Evolutionary conservation across 2,797 vertebrate species (phyloP).

Genomic region (Rhadinocentrus ornatus): DNA sequence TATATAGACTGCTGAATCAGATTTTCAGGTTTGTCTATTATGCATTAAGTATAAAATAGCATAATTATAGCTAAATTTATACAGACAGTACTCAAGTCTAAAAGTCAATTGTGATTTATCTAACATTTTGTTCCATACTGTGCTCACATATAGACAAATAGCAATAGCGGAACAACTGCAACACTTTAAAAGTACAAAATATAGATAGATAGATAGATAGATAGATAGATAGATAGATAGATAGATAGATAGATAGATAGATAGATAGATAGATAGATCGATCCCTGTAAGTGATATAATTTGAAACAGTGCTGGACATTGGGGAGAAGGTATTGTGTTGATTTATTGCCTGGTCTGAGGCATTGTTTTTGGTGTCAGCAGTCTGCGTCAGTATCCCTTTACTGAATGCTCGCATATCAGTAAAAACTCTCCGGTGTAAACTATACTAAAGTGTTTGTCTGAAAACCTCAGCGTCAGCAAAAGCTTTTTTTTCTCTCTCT

Average conservation of each 20-base stretch:
- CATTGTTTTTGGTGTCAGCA: slow-evolving; percentile 27
- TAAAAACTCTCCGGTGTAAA: slow-evolving; percentile 11
- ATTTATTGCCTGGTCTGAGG: slow-evolving; percentile 31
- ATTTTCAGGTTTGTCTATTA: too few relatives aligned
- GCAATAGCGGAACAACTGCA: not conserved
- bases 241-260: not conserved
- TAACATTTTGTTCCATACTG: not conserved
- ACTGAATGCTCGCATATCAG: slow-evolving; percentile 23
- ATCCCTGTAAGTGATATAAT: not conserved
- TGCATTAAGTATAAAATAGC: too few relatives aligned
- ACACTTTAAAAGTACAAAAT: slow-evolving; percentile 3
- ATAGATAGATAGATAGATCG: not conserved
- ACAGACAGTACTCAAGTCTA: not conserved
- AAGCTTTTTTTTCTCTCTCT: not conserved
- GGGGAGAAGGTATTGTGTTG: slow-evolving; percentile 16
- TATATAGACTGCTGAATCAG: too few relatives aligned
- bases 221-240: not conserved
- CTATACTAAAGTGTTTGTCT: not conserved
- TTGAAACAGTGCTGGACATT: slow-evolving; percentile 16
- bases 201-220: not conserved
- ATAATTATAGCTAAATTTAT: too few relatives aligned
- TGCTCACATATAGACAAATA: not conserved
- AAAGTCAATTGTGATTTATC: not conserved
- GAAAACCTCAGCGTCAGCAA: slow-evolving; percentile 1
- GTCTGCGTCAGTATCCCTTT: slow-evolving; percentile 24